Conservation (phyloP, 2,888 invertebrate species). For the Eremobia ochroleuca region DNA sequence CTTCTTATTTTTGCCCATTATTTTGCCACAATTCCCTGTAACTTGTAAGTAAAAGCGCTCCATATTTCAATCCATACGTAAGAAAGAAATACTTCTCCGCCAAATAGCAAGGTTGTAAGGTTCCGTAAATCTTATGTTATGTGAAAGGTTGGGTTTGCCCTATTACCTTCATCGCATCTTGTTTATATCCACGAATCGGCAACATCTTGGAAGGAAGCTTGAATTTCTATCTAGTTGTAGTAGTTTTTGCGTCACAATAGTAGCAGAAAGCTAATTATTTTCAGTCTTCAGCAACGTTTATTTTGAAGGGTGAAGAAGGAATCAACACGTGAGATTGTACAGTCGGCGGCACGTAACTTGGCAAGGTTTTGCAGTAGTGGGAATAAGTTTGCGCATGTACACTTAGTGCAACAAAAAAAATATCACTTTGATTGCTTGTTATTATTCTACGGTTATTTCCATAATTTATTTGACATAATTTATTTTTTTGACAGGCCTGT, state of each 20-base stretch:
- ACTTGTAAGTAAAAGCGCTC: background rate
- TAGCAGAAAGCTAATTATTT: background rate
- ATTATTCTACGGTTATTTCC: too few species aligned
- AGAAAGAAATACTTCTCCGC: slow-evolving; percentile 31
- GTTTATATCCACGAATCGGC: slow-evolving; percentile 24
- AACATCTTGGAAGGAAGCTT: slow-evolving; percentile 18
- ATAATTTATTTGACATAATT: too few species aligned
- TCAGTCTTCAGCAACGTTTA: background rate
- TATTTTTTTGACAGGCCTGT: too few species aligned
- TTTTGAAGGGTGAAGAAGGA: background rate
- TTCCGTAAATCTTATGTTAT: slow-evolving; percentile 56
- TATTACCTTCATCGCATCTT: slow-evolving; percentile 28
- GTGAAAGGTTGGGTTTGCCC: slow-evolving; percentile 43
- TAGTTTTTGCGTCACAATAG: background rate
- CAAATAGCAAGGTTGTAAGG: slow-evolving; percentile 11
- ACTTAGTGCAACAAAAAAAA: too few species aligned
- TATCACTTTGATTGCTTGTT: too few species aligned
- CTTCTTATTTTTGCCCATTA: slow-evolving; percentile 19
- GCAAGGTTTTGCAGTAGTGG: too few species aligned
- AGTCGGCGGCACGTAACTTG: too few species aligned
- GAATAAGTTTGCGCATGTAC: too few species aligned
- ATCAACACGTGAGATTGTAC: background rate
- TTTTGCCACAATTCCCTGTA: slow-evolving; percentile 11
- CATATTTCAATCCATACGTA: slow-evolving; percentile 13
- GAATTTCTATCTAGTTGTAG: background rate